Conservation (phyloP, 1,140 invertebrate species). For the Holotrichia oblita region DNA sequence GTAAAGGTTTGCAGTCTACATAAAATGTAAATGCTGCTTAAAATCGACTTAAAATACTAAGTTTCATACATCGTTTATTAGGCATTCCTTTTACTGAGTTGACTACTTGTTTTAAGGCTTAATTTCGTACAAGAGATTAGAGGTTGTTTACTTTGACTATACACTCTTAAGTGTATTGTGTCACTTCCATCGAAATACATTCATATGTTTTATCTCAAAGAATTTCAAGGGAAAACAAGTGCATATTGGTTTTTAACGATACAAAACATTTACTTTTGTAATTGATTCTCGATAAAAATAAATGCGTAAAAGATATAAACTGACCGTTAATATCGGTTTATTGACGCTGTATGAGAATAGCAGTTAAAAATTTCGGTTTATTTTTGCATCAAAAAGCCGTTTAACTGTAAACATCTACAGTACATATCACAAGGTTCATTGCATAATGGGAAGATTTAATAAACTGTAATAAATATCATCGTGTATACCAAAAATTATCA, state of each 20-base stretch:
- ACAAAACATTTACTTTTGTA: conserved; percentile 1
- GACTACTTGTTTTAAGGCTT: background rate
- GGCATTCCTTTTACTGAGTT: too few species aligned
- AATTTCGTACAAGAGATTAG: background rate
- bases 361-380: background rate
- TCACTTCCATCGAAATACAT: background rate
- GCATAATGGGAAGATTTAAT: too few species aligned
- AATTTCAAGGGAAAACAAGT: background rate
- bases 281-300: background rate
- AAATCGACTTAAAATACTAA: too few species aligned
- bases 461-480: too few species aligned
- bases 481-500: too few species aligned
- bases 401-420: too few species aligned
- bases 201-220: background rate
- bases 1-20: too few species aligned
- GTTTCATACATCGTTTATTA: too few species aligned
- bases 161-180: background rate
- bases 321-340: conserved; percentile 12
- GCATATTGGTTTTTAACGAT: background rate
- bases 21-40: too few species aligned
- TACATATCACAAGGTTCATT: too few species aligned
- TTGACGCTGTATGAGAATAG: background rate
- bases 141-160: conserved; percentile 5
- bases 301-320: background rate
- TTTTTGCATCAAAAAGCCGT: too few species aligned